Conservation (phyloP, 2,888 invertebrate genomes). For the Ommatoiulus sabulosus region DNA sequence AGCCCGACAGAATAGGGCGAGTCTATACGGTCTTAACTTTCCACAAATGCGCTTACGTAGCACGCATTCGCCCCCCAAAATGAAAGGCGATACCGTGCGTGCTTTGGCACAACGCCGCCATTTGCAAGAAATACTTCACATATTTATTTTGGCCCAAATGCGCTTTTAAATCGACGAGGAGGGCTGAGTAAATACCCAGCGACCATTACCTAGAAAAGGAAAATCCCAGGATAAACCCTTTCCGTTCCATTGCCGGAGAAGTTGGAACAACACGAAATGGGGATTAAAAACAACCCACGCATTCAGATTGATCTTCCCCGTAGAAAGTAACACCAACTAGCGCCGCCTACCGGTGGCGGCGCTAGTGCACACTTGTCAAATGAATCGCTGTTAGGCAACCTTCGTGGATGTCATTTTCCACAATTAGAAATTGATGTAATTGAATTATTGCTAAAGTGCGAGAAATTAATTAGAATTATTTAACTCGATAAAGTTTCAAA, state of each 20-base stretch:
- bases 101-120: slow-evolving; percentile 35
- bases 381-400: too few relatives aligned
- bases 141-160: slow-evolving; percentile 46
- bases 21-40: background rate
- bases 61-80: slow-evolving; percentile 6
- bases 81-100: background rate
- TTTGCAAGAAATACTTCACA: slow-evolving; percentile 40
- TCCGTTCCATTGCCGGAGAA: background rate
- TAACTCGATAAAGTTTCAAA: too few relatives aligned
- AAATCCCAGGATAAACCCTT: background rate
- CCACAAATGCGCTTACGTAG: background rate
- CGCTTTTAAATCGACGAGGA: slow-evolving; percentile 10
- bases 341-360: too few relatives aligned
- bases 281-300: background rate
- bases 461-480: too few relatives aligned
- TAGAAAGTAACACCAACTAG: background rate
- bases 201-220: background rate
- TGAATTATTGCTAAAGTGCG: too few relatives aligned
- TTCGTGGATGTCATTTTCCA: too few relatives aligned
- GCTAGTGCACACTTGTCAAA: background rate
- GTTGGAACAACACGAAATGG: slow-evolving; percentile 6
- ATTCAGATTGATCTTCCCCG: background rate
- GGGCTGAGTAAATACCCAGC: background rate
- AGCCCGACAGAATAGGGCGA: background rate
- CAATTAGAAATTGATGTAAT: too few relatives aligned